These are phyloP conservation scores for Calosoma granatense DNA, from an alignment of 1,140 invertebrate species.

Conservation along the genomic window DNA sequence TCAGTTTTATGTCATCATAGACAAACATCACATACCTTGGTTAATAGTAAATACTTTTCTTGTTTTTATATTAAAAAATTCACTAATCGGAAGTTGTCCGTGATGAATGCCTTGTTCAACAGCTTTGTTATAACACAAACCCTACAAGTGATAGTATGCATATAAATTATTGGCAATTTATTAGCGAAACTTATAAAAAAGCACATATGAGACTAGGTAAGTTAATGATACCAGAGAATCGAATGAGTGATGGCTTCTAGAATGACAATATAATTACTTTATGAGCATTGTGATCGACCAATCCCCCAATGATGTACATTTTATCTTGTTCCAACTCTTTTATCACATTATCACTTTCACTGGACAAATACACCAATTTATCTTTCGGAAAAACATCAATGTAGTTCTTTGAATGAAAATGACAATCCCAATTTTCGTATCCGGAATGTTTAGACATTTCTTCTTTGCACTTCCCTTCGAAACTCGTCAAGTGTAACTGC, in stretches of 20 bases:
- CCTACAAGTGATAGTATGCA: slow-evolving; percentile 39
- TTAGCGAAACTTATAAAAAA: slow-evolving; percentile 1
- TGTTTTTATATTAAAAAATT: slow-evolving; percentile 87
- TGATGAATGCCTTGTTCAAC: slow-evolving; percentile 66
- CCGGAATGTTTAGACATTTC: slow-evolving; percentile 72
- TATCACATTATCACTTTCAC: slow-evolving; percentile 88
- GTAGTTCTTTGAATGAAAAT: slow-evolving; percentile 57
- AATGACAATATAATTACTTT: slow-evolving; percentile 56
- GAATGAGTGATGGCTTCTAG: too few relatives aligned
- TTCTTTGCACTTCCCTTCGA: slow-evolving; percentile 55
- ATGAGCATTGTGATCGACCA: slow-evolving; percentile 94
- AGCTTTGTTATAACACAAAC: slow-evolving; percentile 76
- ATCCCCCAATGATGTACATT: slow-evolving; percentile 90
- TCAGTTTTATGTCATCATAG: background rate
- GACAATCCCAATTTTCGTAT: slow-evolving; percentile 90
- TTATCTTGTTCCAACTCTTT: slow-evolving; percentile 63
- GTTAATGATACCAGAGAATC: too few relatives aligned
- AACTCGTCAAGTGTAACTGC: slow-evolving; percentile 79
- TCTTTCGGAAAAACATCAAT: slow-evolving; percentile 61
- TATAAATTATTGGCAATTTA: slow-evolving; percentile 14
- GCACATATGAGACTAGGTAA: slow-evolving; percentile 11
- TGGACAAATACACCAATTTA: slow-evolving; percentile 82
- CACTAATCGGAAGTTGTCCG: slow-evolving; percentile 79
- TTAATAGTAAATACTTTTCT: slow-evolving; percentile 92
- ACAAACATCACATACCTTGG: slow-evolving; percentile 58